These are phyloP conservation scores for Sphyrna mokarran DNA, from an alignment of 2,113 vertebrate species.

Conservation along the genomic window DNA sequence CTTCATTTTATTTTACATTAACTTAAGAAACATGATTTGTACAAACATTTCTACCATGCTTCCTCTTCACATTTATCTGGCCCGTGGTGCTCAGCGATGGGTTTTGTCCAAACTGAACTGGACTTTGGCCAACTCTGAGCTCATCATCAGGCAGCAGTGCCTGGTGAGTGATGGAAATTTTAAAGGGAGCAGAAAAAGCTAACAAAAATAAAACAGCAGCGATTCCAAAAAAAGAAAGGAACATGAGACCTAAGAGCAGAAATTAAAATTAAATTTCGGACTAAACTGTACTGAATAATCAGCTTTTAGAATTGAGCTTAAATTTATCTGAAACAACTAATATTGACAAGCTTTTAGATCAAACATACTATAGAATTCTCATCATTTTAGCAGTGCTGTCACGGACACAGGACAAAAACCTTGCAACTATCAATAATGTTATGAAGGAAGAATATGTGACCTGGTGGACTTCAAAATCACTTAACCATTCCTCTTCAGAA, in stretches of 20 bases:
- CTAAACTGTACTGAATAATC: too few relatives aligned
- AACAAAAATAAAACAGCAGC: neutral
- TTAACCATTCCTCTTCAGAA: neutral
- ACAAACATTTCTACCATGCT: neutral
- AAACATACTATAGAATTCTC: neutral
- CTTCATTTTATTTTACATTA: conserved; percentile 16
- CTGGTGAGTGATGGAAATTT: neutral
- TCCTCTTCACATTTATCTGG: neutral
- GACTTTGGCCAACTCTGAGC: neutral
- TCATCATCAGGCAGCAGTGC: neutral
- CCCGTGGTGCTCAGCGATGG: neutral
- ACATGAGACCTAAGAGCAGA: neutral
- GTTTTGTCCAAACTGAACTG: conserved; percentile 10
- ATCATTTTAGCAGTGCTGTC: neutral
- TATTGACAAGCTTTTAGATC: neutral
- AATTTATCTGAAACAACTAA: neutral
- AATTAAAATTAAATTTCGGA: neutral
- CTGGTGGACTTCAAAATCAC: neutral
- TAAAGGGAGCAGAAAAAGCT: neutral
- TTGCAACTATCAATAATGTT: neutral
- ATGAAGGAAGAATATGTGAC: too few relatives aligned
- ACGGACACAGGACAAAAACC: neutral
- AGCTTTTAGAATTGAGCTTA: neutral
- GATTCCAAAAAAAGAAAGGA: neutral
- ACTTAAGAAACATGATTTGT: neutral